phyloP scores from a whole-genome alignment of 2,113 vertebrate genomes.

The Antigone vipio region DNA sequence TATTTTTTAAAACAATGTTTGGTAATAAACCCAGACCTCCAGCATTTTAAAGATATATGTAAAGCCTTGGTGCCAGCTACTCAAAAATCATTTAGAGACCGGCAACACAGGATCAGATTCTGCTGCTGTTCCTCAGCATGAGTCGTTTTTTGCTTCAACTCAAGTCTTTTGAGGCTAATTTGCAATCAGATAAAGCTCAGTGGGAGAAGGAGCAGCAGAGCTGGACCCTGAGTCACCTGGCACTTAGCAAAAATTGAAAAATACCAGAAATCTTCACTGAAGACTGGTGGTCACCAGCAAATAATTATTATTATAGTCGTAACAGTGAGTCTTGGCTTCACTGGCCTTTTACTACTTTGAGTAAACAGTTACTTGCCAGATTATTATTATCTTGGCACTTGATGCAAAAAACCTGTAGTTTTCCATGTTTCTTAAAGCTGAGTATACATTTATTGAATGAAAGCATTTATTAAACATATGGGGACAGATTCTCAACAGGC shows the following conservation, averaged over 20 bases:
- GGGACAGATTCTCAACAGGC: slow-evolving; percentile 30
- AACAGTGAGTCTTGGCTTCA: slow-evolving; percentile 17
- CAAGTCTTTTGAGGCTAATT: slow-evolving; percentile 10
- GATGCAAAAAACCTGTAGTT: background rate
- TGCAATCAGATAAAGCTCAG: slow-evolving; percentile 19
- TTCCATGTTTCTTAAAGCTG: slow-evolving; percentile 48
- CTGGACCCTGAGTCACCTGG: background rate
- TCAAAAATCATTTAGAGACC: slow-evolving; percentile 39
- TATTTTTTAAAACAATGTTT: background rate
- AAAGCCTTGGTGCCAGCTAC: slow-evolving; percentile 19
- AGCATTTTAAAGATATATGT: slow-evolving; percentile 29
- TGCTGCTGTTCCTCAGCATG: background rate
- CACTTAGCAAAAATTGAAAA: slow-evolving; percentile 36
- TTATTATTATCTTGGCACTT: slow-evolving; percentile 49
- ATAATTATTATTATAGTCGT: slow-evolving; percentile 5
- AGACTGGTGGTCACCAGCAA: slow-evolving; percentile 37
- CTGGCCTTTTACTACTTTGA: background rate
- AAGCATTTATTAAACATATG: slow-evolving; percentile 55
- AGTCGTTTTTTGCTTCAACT: background rate
- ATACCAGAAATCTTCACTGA: slow-evolving; percentile 30
- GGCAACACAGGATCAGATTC: slow-evolving; percentile 28
- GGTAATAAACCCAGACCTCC: slow-evolving; percentile 37
- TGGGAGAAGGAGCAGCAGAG: slow-evolving; percentile 35
- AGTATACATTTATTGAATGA: slow-evolving; percentile 34
- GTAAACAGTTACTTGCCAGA: slow-evolving; percentile 31